A percentile compares a stretch with the other conserved stretches of the same genome.
Conservation (phyloP, 2,113 vertebrate genomes). For the Vicugna pacos region DNA sequence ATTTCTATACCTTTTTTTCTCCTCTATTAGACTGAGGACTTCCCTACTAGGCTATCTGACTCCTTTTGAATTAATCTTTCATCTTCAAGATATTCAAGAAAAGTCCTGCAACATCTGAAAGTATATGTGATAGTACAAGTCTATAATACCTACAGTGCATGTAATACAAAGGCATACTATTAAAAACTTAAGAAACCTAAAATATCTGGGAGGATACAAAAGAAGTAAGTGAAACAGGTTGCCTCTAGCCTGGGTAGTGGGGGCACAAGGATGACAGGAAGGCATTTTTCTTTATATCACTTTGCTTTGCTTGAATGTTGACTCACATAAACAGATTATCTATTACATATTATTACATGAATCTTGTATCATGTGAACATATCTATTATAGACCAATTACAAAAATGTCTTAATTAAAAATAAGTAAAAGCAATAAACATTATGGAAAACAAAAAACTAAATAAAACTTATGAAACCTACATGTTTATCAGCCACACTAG, state of each 20-base stretch:
- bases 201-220: slow-evolving; percentile 20
- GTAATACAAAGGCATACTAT: slow-evolving; percentile 11
- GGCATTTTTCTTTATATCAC: background rate
- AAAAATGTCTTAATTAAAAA: slow-evolving; percentile 44
- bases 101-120: background rate
- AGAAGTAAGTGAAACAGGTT: slow-evolving; percentile 14
- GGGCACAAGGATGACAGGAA: slow-evolving; percentile 5
- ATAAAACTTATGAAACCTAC: slow-evolving; percentile 8
- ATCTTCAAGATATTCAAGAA: background rate
- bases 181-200: slow-evolving; percentile 45
- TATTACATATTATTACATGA: background rate
- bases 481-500: background rate
- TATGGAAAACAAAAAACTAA: slow-evolving; percentile 11
- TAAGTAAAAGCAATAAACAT: slow-evolving; percentile 29
- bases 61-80: slow-evolving; percentile 47
- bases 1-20: slow-evolving; percentile 6
- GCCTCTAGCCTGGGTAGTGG: background rate
- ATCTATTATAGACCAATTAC: background rate
- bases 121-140: slow-evolving; percentile 8
- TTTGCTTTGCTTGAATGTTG: slow-evolving; percentile 16
- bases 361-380: background rate
- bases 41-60: background rate
- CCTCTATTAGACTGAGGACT: background rate
- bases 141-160: background rate
- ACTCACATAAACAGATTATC: slow-evolving; percentile 7